A percentile compares a stretch with the other conserved stretches of the same genome.
phyloP scores from a whole-genome alignment of 2,797 vertebrate species.

The Lacerta bilineata region DNA sequence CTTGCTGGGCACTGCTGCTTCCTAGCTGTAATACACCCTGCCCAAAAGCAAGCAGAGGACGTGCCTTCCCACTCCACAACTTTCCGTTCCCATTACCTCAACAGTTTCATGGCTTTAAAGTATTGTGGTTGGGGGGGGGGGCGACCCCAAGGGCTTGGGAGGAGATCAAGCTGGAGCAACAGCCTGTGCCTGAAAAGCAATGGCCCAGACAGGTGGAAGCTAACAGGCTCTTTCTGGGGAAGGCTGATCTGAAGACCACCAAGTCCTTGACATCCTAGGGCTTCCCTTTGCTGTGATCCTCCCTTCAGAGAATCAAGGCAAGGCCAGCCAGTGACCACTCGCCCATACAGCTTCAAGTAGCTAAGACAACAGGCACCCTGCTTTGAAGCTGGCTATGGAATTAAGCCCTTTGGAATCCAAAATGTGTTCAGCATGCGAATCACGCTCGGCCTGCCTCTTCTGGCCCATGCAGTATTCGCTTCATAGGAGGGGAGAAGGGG shows the following conservation, averaged over 20 bases:
- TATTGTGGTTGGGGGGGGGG: neutral
- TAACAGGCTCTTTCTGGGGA: neutral
- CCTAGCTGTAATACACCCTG: neutral
- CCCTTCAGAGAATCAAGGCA: neutral
- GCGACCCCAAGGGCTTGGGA: neutral
- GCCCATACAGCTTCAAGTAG: neutral
- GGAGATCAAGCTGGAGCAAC: neutral
- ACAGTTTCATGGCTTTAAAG: neutral
- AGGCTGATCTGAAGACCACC: neutral
- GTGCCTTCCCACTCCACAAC: neutral
- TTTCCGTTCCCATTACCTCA: neutral
- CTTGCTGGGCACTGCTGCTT: neutral
- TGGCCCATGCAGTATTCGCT: neutral
- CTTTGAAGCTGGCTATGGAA: neutral
- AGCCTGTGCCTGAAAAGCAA: neutral
- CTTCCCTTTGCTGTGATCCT: too few relatives aligned
- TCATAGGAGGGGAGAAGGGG: neutral
- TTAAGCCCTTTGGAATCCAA: neutral
- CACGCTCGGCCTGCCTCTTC: neutral
- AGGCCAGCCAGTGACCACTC: neutral
- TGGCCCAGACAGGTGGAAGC: neutral
- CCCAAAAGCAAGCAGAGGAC: neutral
- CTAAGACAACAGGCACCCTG: neutral
- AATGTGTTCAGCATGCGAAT: neutral
- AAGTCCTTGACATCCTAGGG: neutral